phyloP scores from a whole-genome alignment of 2,888 invertebrate species.

The Acrobasis consociella region DNA sequence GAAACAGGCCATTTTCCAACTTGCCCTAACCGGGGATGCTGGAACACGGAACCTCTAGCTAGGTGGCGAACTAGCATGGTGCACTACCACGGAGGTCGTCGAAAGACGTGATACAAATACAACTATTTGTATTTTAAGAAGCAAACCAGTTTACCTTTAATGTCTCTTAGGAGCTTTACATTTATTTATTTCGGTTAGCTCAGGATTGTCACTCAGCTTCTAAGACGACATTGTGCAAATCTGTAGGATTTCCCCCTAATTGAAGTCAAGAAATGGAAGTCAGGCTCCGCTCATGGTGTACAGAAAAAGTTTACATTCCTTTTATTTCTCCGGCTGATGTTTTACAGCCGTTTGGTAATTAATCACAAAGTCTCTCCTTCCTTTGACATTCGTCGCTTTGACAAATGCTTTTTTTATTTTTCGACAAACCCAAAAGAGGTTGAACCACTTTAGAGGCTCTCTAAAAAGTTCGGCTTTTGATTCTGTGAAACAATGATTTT shows the following conservation, averaged over 20 bases:
- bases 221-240: not conserved
- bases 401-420: conserved; percentile 33
- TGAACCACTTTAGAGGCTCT: conserved; percentile 20
- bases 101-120: too few species aligned
- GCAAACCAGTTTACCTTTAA: too few species aligned
- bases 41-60: too few species aligned
- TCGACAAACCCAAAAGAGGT: conserved; percentile 25
- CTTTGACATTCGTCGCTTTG: conserved; percentile 32
- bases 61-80: too few species aligned
- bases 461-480: conserved; percentile 16
- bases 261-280: conserved; percentile 1
- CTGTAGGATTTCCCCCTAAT: conserved; percentile 1
- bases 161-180: too few species aligned
- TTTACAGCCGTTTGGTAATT: conserved; percentile 19
- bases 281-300: conserved; percentile 4
- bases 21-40: too few species aligned
- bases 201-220: not conserved
- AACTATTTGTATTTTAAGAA: too few species aligned
- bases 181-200: not conserved
- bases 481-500: conserved; percentile 7
- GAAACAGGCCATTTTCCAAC: too few species aligned
- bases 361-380: conserved; percentile 18
- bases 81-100: too few species aligned
- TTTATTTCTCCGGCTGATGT: conserved; percentile 17
- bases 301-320: conserved; percentile 12